Conservation (phyloP, 1,140 invertebrate species). For the Lethrus apterus region DNA sequence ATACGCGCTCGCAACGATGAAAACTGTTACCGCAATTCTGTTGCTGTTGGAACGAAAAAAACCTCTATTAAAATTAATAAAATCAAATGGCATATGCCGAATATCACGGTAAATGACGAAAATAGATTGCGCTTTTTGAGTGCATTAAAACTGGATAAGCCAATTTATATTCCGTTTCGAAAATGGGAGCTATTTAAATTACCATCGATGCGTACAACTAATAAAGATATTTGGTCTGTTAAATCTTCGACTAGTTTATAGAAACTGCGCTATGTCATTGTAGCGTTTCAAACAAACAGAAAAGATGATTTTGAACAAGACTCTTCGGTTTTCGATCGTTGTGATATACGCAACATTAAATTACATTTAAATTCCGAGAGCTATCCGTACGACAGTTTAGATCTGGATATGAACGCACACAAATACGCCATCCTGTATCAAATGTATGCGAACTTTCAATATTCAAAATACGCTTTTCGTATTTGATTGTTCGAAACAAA, state of each 20-base stretch:
- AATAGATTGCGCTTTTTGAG: neutral
- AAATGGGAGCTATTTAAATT: slow-evolving; percentile 19
- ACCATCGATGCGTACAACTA: slow-evolving; percentile 12
- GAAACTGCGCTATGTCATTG: slow-evolving; percentile 16
- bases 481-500: neutral
- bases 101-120: slow-evolving; percentile 1
- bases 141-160: neutral
- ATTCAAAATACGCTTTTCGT: neutral
- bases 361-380: neutral
- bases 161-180: slow-evolving; percentile 13
- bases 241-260: slow-evolving; percentile 17
- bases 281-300: slow-evolving; percentile 14
- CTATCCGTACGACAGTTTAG: neutral
- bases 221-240: slow-evolving; percentile 17
- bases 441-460: neutral
- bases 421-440: neutral
- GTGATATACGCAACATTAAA: neutral
- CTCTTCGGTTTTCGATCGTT: neutral
- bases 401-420: neutral
- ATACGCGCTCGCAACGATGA: slow-evolving; percentile 10
- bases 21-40: slow-evolving; percentile 4
- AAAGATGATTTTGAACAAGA: neutral
- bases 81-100: slow-evolving; percentile 2
- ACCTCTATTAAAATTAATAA: neutral
- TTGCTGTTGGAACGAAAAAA: slow-evolving; percentile 1